phyloP scores from a whole-genome alignment of 2,888 invertebrate species.

The Polydrusus pterygomalis region DNA sequence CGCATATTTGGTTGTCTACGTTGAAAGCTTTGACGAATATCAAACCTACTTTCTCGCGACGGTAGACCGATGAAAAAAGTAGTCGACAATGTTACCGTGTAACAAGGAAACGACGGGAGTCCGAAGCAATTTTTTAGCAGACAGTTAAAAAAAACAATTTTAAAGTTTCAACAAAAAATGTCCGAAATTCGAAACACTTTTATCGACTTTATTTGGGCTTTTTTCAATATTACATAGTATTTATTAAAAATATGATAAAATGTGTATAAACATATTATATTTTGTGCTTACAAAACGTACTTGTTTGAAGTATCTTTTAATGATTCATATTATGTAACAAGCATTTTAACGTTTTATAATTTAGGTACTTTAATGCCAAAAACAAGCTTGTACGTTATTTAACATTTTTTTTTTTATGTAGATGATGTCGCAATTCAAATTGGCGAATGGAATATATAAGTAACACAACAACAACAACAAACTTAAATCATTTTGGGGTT shows the following conservation, averaged over 20 bases:
- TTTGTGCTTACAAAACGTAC: slow-evolving; percentile 71
- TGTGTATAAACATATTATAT: slow-evolving; percentile 71
- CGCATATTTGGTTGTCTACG: too few species aligned
- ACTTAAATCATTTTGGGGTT: too few species aligned
- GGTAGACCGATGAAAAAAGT: too few species aligned
- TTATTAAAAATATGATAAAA: slow-evolving; percentile 72
- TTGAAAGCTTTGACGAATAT: too few species aligned
- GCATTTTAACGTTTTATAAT: slow-evolving; percentile 40
- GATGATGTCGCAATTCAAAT: slow-evolving; percentile 28
- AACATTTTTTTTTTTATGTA: slow-evolving; percentile 12
- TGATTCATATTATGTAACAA: slow-evolving; percentile 53
- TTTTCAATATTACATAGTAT: slow-evolving; percentile 56
- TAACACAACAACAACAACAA: too few species aligned
- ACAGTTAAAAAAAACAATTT: slow-evolving; percentile 21
- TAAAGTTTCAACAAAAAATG: slow-evolving; percentile 33
- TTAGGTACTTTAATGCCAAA: slow-evolving; percentile 57
- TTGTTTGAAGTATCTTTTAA: slow-evolving; percentile 65
- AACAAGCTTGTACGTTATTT: slow-evolving; percentile 47
- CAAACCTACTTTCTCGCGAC: too few species aligned
- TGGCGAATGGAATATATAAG: not conserved
- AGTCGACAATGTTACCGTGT: not conserved
- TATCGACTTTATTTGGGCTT: slow-evolving; percentile 52
- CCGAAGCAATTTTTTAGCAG: too few species aligned
- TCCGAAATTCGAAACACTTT: slow-evolving; percentile 40
- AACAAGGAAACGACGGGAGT: too few species aligned